Base-by-base conservation (phyloP, 2,797 vertebrate genomes). In the Acropternis orthonyx region DNA sequence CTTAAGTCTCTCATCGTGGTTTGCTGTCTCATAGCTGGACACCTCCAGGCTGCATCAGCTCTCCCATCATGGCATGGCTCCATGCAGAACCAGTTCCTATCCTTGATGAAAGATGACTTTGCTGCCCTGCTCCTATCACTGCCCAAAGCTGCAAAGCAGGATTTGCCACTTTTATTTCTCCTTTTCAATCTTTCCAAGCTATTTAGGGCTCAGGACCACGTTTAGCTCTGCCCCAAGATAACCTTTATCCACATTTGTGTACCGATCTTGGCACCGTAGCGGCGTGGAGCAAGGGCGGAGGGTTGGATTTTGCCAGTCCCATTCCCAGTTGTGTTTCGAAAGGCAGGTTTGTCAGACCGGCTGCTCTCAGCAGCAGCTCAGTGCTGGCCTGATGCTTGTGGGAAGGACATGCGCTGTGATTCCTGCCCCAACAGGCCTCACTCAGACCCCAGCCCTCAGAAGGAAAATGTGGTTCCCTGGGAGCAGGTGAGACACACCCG, bases 211-310 rank as follows among this genome's bases (percentile, higher is more conserved):
- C 0, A 0, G 67, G 85, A 69, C 69, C 58, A 17, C 0, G 43
- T 81, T 95, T 78, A 91, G 79, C 89, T 92, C 80, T 93, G 82
- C 76, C 91, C 91, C 27, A 4, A 92, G 93, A 95, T 91, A 94
- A 96, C 94, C 95, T 76, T 36, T 49, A 89, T 76, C 88, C 88
- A 63, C 56, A 2, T 56, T 43, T 36, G 34, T 12, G 59, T 32
- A 12, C 69, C 27, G 63, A n/a, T 22, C 80, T 61, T 62, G 86
- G 88, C 82, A 86, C 48, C 0, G 3, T 11, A 13, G 67, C 56
- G 0, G 61, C 15, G 1, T 0, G 0, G 67, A 73, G 52, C 88
- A 58, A 82, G 67, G 92, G 89, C 86, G 52, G 77, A 73, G 61
- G 7, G 5, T 0, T 73, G 69, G 48, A 26, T 46, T 88, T 12